Base-by-base conservation (phyloP, 2,113 vertebrate genomes). In the Syngnathus typhle region DNA sequence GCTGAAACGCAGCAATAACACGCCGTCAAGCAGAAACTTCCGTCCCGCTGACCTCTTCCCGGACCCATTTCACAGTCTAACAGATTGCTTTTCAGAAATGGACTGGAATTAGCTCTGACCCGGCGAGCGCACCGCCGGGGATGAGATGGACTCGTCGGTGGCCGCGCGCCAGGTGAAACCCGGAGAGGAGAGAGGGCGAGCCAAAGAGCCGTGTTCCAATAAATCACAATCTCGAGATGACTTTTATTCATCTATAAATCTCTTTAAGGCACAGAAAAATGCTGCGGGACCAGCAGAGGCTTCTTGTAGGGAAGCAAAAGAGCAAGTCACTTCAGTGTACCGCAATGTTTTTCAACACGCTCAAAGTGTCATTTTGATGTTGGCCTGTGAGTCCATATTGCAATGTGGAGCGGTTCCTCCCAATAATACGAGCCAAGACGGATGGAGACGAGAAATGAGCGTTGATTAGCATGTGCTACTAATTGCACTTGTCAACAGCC, bases 311-410 rank as follows among this genome's bases (percentile, higher is more conserved):
- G 63, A 80, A 55, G 82, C 74, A 87, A 87, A 88, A 63, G 60
- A 83, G 64, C 73, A 69, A 76, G 72, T 71, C 70, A 70, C 81
- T 73, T 83, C 55, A 70, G 55, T 10, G 49, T 81, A 72, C 80
- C 70, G 72, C 68, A 41, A 75, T 77, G 64, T 68, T 81, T 62
- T 62, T 19, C 70, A 89, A 81, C 83, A 84, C 43, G 9, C 64
- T 77, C 78, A 87, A 89, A 91, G 89, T 86, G 82, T 79, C 67
- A 77, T 85, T 89, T 90, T 92, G 88, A 90, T 90, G 87, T 67
- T 15, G 81, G 69, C 81, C 82, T 76, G 49, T n/a, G 49, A 51
- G 7, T 74, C 44, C 51, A 67, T 76, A 82, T 83, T 76, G 52
- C 76, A 86, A 86, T 88, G 82, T 85, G 74, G 37, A 61, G 73